Evolutionary conservation across 2,888 invertebrate species (phyloP), one percentile per base, ranked within the genome.

Genomic region (Apamea sordens): DNA sequence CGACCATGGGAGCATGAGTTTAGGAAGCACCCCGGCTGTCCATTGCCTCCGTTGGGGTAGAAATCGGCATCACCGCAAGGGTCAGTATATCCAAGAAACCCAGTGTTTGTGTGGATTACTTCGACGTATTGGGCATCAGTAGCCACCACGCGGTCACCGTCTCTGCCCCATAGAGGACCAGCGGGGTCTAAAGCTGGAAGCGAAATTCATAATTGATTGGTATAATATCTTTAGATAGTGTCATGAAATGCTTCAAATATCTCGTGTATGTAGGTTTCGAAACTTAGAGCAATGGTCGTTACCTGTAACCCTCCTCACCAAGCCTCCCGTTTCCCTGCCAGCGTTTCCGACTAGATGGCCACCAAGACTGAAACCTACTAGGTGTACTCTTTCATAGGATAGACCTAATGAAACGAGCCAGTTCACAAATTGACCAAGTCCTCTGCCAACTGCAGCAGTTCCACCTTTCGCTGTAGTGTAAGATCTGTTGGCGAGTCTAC

Each of bases 341-440:
- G 95, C 95, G 44, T 90, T 93, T 2, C 95, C 96, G 50, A 95
- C 94, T 32, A 96, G 85, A 86, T 97, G 96, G 2, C 94, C 96
- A 2, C 97, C 97, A 64, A 97, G 93, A 87, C 96, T 96, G 90
- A 95, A 96, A 0, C 97, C 96, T 11, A 97, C 93, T 11, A 97
- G 86, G 77, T 97, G 97, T 32, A 95, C 88, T 61, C 73, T 93
- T 15, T 93, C 89, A 64, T 92, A 94, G 0, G 91, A 88, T 1
- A 92, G 82, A 10, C 94, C 94, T 4, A 91, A 77, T 13, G 76
- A 83, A 4, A 87, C 90, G 32, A 95, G 85, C 94, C 94, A 94
- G 24, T 86, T 89, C 5, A 95, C 78, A 79, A 95, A 94, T 69
- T 92, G 89, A 0, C 94, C 95, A 5, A 95, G 88, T 0, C 88